These are phyloP conservation scores for Micrastur ruficollis DNA, from an alignment of 2,797 vertebrate species.

Conservation along the genomic window DNA sequence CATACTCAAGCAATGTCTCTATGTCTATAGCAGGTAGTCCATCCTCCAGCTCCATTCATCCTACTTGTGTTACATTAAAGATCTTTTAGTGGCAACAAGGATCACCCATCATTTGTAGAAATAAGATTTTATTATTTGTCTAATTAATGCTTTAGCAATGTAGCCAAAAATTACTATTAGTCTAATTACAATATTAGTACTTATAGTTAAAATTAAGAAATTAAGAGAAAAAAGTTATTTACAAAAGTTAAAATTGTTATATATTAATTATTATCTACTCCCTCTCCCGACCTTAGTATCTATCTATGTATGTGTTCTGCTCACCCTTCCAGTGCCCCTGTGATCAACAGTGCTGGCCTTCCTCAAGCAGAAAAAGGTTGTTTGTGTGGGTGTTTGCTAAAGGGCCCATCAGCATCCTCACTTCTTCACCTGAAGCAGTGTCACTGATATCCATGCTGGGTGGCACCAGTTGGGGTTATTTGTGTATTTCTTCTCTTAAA, in stretches of 20 bases:
- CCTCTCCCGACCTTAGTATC: no score
- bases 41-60: neutral
- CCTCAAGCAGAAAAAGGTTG: neutral
- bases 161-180: neutral
- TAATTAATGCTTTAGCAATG: neutral
- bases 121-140: neutral
- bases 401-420: neutral
- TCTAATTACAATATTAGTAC: neutral
- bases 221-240: neutral
- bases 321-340: neutral
- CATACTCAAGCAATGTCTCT: neutral
- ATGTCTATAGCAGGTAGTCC: neutral
- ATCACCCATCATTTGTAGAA: neutral
- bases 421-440: neutral
- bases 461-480: neutral
- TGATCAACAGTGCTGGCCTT: neutral
- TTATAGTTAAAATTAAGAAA: neutral
- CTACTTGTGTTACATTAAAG: neutral
- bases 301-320: neutral
- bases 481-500: neutral
- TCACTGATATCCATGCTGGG: neutral
- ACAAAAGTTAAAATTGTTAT: neutral
- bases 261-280: neutral
- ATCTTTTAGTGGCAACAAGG: neutral
- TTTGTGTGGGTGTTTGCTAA: neutral